A percentile compares a stretch with the other conserved stretches of the same genome.
These are phyloP conservation scores for Scaptomyza graminum DNA, from an alignment of 1,140 invertebrate genomes.

Conservation along the genomic window DNA sequence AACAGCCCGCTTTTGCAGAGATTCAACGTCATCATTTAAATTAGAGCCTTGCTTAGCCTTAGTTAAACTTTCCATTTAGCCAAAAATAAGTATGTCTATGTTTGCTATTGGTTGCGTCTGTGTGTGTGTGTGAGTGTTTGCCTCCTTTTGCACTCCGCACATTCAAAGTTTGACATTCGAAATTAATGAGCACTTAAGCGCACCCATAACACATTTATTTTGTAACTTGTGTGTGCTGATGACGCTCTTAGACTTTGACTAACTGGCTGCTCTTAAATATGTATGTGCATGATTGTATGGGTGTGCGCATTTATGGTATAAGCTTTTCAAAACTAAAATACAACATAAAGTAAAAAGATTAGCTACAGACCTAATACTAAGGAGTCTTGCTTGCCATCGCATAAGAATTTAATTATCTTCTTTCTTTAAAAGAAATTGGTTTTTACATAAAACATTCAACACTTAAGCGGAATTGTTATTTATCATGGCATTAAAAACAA, in stretches of 20 bases:
- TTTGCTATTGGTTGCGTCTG: background rate
- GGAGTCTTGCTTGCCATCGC: no score
- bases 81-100: conserved; percentile 6
- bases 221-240: conserved; percentile 36
- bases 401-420: no score
- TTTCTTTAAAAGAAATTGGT: no score
- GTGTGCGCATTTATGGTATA: background rate
- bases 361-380: background rate
- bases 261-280: conserved; percentile 8
- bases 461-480: no score
- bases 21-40: conserved; percentile 47
- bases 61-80: conserved; percentile 58
- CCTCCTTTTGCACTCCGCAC: conserved; percentile 35
- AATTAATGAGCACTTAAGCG: conserved; percentile 81
- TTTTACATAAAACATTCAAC: no score
- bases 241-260: conserved; percentile 23
- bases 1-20: conserved; percentile 56
- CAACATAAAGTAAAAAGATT: conserved; percentile 11
- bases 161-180: conserved; percentile 71
- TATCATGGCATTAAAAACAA: no score
- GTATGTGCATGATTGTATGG: no score
- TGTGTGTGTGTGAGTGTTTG: conserved; percentile 11
- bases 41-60: conserved; percentile 22
- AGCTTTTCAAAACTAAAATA: conserved; percentile 1
- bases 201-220: conserved; percentile 79